Base-by-base conservation (phyloP, 2,113 vertebrate genomes). In the Pygoscelis antarcticus region DNA sequence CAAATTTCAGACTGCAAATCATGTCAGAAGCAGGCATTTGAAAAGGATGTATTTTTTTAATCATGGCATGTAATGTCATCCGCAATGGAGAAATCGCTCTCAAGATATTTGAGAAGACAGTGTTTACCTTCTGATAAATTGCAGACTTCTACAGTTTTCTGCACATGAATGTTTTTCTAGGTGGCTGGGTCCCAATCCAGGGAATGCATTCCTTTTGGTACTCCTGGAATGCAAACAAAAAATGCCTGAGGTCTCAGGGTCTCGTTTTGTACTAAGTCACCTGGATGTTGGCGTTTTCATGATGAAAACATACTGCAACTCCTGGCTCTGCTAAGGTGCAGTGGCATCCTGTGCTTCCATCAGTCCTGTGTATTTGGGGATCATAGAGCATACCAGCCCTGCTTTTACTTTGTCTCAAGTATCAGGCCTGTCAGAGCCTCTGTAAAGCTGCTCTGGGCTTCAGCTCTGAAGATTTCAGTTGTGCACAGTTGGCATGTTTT, bases 71-170 rank as follows among this genome's bases (percentile, higher is more conserved):
- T 58, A 22, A 21, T 1, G 7, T 40, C 13, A 26, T 40, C n/a
- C 1, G 0, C 1, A 0, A 6, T 77, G 46, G n/a, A n/a, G 29
- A 71, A 44, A 21, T 60, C 5, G 19, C 19, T 84, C 46, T 91
- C 34, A 46, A 21, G 47, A 21, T 36, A 13, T 64, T 70, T 38
- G 38, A 62, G 29, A 40, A 55, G 32, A 46, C 9, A 19, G 3
- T 20, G 8, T 76, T 82, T 52, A 32, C 6, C 23, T 76, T 71
- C 51, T 68, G 38, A 51, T 51, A 66, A 82, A 68, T n/a, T 62
- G 16, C 29, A 54, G 27, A 10, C 49, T 81, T 87, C 11, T n/a
- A 32, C 16, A 27, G 7, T 71, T 91, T 58, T 78, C 7, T 77
- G 55, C 47, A n/a, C 8, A 1, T 30, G 6, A 54, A 22, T 81